A percentile compares a stretch with the other conserved stretches of the same genome.
Evolutionary conservation across 2,113 vertebrate genomes (phyloP).

Genomic region (Chrysemys picta): DNA sequence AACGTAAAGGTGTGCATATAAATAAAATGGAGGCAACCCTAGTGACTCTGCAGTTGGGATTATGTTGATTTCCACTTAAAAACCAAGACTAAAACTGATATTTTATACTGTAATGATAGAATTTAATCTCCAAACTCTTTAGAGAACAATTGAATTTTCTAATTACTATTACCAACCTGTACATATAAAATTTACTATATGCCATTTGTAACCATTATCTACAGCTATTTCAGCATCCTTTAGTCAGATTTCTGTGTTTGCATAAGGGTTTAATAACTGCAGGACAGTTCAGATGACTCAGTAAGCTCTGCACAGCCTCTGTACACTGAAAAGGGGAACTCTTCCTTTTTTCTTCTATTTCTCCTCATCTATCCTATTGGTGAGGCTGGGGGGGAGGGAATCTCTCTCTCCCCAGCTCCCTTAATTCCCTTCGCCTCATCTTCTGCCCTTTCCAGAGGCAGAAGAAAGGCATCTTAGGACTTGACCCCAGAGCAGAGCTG

Average conservation of each 20-base stretch:
- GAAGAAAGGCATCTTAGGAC: slow-evolving; percentile 75
- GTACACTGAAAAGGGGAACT: slow-evolving; percentile 23
- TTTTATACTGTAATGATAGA: slow-evolving; percentile 29
- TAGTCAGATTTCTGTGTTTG: slow-evolving; percentile 6
- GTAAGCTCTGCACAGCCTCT: not conserved
- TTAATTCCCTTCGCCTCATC: slow-evolving; percentile 1
- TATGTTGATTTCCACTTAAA: slow-evolving; percentile 43
- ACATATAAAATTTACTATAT: not conserved
- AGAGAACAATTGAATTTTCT: slow-evolving; percentile 34
- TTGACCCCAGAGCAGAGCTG: slow-evolving; percentile 77
- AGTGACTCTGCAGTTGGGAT: not conserved
- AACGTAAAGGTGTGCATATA: not conserved
- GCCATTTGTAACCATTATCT: not conserved
- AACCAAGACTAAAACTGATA: not conserved
- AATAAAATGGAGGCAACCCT: not conserved
- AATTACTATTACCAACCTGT: not conserved
- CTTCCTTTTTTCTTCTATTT: not conserved
- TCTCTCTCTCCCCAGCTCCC: not conserved
- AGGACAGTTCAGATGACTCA: not conserved
- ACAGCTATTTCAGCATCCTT: slow-evolving; percentile 44
- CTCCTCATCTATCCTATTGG: not conserved
- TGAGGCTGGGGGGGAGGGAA: not conserved
- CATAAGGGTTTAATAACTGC: not conserved
- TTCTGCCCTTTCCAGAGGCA: slow-evolving; percentile 67
- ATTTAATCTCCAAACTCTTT: slow-evolving; percentile 34